phyloP scores from a whole-genome alignment of 2,113 vertebrate species.

The Varanus salvator region DNA sequence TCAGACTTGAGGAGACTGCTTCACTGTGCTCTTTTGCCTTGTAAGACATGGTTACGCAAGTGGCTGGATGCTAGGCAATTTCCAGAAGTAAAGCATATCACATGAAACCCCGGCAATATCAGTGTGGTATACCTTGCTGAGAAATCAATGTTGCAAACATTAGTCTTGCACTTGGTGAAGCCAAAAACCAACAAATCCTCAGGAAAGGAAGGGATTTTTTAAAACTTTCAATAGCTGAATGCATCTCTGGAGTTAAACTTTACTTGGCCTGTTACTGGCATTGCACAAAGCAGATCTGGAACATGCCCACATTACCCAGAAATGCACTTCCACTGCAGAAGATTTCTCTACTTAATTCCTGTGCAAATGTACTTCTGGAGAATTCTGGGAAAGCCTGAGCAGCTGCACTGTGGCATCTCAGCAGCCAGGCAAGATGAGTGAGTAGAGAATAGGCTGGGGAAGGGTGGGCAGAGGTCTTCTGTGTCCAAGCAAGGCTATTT shows the following conservation, averaged over 20 bases:
- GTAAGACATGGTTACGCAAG: neutral
- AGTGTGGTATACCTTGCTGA: neutral
- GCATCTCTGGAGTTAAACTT: constrained; percentile 10
- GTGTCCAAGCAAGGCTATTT: too few relatives aligned
- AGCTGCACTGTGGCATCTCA: constrained; percentile 4
- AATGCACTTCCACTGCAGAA: neutral
- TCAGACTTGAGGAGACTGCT: constrained; percentile 19
- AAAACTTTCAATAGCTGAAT: neutral
- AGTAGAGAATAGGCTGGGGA: neutral
- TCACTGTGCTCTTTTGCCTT: constrained; percentile 11
- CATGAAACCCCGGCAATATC: constrained; percentile 8
- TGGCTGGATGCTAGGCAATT: constrained; percentile 19
- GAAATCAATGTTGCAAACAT: neutral
- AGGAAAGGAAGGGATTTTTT: constrained; percentile 19
- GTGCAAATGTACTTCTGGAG: constrained; percentile 4
- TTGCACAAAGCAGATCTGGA: neutral
- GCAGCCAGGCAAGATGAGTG: neutral
- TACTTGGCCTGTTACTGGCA: constrained; percentile 17
- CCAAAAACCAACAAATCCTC: neutral
- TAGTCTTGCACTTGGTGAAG: neutral
- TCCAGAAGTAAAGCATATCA: neutral
- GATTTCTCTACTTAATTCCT: constrained; percentile 19
- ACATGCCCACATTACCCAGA: neutral
- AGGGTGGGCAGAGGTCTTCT: neutral
- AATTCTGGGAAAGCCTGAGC: neutral